A percentile compares a stretch with the other conserved stretches of the same genome.
Evolutionary conservation across 2,888 invertebrate genomes (phyloP).

Genomic region (Eudemis profundana): DNA sequence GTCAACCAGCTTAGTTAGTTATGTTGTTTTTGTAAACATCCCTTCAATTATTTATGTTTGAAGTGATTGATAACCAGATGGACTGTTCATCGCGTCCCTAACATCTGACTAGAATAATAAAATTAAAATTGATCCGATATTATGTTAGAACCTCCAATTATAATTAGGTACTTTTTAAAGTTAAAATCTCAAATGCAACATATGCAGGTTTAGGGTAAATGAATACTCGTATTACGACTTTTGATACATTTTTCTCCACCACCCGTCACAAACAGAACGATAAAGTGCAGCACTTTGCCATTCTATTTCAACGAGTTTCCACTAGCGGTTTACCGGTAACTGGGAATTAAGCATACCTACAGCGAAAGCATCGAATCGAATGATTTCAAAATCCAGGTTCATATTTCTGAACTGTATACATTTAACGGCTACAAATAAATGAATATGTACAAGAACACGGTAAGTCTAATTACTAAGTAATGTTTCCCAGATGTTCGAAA

Average conservation of each 20-base stretch:
- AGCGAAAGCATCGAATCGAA: background rate
- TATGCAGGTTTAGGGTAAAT: no score
- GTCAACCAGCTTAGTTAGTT: no score
- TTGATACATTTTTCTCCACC: background rate
- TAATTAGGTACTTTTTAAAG: no score
- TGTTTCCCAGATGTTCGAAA: conserved; percentile 13
- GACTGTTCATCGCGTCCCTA: no score
- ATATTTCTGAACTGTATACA: background rate
- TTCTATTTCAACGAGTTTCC: background rate
- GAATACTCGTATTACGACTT: no score
- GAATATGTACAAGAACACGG: background rate
- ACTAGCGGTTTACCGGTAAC: background rate
- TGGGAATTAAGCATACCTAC: background rate
- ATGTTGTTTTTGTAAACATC: no score
- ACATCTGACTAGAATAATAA: no score
- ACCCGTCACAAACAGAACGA: background rate
- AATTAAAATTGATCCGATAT: no score
- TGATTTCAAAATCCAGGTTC: background rate
- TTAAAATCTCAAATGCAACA: no score
- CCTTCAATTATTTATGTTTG: no score
- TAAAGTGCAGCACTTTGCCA: background rate
- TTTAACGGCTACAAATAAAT: background rate
- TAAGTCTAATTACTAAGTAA: conserved; percentile 2
- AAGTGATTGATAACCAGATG: no score
- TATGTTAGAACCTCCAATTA: no score